Percentiles rank a stretch among this genome's conserved stretches.
Conservation (phyloP, 1,140 invertebrate species). For the Philotrypesis tridentata region DNA sequence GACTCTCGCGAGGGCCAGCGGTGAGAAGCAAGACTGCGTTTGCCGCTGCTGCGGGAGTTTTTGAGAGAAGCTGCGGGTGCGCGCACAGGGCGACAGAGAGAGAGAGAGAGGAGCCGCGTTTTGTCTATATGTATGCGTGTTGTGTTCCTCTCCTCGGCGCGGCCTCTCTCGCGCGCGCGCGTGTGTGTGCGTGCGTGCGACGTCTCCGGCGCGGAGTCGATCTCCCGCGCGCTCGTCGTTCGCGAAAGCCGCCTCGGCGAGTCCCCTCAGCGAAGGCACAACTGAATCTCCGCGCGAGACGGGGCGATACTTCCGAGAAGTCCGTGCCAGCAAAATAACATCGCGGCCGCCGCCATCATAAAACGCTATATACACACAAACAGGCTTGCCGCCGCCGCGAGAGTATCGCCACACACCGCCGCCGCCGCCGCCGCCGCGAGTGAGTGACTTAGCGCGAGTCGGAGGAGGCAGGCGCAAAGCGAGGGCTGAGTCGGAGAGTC, state of each 20-base stretch:
- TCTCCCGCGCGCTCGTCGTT: no score
- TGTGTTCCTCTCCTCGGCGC: no score
- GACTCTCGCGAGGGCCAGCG: constrained; percentile 15
- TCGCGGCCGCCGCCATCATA: constrained; percentile 46
- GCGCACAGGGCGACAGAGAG: no score
- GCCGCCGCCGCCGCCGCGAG: neutral
- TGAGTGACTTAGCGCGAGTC: neutral
- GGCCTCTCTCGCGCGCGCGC: no score
- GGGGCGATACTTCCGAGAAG: constrained; percentile 33
- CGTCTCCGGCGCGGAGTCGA: no score
- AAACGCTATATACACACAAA: constrained; percentile 34
- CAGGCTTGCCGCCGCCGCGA: constrained; percentile 1
- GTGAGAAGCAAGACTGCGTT: constrained; percentile 13
- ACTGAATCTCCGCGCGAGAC: constrained; percentile 3
- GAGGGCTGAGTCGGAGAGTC: neutral
- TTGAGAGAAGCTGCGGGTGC: neutral
- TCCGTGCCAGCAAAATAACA: constrained; percentile 39
- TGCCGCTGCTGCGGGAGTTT: neutral
- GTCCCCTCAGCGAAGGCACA: constrained; percentile 24
- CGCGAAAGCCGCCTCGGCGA: constrained; percentile 3
- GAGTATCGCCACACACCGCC: no score
- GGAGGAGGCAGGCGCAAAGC: neutral
- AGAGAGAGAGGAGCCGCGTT: no score
- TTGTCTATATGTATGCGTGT: no score
- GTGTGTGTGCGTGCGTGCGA: no score